A percentile compares a stretch with the other conserved stretches of the same genome.
Evolutionary conservation across 2,113 vertebrate genomes (phyloP).

Genomic region (Limnothrissa miodon): DNA sequence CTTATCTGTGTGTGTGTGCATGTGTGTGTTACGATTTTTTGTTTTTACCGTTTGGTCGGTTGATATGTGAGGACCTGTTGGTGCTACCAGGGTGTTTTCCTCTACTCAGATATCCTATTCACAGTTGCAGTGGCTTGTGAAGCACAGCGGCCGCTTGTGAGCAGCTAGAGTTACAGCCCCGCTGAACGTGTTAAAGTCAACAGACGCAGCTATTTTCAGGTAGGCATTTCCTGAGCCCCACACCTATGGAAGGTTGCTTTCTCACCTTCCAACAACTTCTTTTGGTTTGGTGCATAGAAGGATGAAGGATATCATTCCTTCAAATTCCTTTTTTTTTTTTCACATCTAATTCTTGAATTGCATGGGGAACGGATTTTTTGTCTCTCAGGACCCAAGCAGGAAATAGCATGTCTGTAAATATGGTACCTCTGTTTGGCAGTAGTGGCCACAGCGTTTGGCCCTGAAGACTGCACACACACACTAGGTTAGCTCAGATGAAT

Average conservation of each 20-base stretch:
- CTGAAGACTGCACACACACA: background rate
- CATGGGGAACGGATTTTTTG: slow-evolving; percentile 46
- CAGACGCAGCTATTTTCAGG: slow-evolving; percentile 13
- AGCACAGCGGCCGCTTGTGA: background rate
- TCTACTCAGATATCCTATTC: background rate
- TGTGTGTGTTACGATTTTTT: background rate
- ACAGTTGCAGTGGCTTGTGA: background rate
- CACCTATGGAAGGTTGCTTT: slow-evolving; percentile 7
- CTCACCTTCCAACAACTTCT: background rate
- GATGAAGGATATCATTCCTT: slow-evolving; percentile 5
- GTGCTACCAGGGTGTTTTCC: background rate
- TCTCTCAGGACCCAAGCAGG: slow-evolving; percentile 48
- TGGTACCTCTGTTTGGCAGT: slow-evolving; percentile 49
- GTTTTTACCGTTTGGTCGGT: background rate
- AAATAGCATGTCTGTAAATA: slow-evolving; percentile 55
- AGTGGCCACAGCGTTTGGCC: slow-evolving; percentile 37
- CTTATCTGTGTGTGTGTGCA: background rate
- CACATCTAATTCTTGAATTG: slow-evolving; percentile 30
- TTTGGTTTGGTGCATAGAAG: slow-evolving; percentile 8
- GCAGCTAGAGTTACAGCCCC: background rate
- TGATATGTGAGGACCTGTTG: background rate
- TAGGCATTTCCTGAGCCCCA: slow-evolving; percentile 11
- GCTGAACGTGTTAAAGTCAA: background rate
- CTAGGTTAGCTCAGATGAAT: slow-evolving; percentile 59
- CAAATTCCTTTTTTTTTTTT: background rate